These are phyloP conservation scores for Bedellia somnulentella DNA, from an alignment of 2,888 invertebrate genomes.

Conservation along the genomic window DNA sequence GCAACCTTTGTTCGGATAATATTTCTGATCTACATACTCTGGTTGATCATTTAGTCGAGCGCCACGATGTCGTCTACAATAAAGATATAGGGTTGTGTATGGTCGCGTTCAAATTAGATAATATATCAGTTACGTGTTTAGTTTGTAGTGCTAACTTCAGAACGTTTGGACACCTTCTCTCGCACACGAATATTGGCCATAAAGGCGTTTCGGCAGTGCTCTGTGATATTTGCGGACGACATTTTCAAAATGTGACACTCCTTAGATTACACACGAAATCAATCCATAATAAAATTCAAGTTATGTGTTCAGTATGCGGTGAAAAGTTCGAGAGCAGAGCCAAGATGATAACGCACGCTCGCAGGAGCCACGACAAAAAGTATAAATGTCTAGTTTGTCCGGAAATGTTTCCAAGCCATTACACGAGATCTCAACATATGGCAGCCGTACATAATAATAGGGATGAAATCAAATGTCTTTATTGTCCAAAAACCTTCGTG, in stretches of 20 bases:
- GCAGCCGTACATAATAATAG: slow-evolving; percentile 34
- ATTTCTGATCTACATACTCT: slow-evolving; percentile 32
- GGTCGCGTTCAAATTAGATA: slow-evolving; percentile 41
- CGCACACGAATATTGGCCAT: slow-evolving; percentile 47
- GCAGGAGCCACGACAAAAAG: slow-evolving; percentile 45
- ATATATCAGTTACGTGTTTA: slow-evolving; percentile 31
- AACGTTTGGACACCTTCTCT: slow-evolving; percentile 38
- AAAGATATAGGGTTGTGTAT: slow-evolving; percentile 43
- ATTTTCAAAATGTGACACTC: slow-evolving; percentile 36
- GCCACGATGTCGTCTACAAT: slow-evolving; percentile 30
- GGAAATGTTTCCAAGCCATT: slow-evolving; percentile 35
- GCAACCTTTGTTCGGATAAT: slow-evolving; percentile 29
- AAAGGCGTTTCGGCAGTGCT: slow-evolving; percentile 41
- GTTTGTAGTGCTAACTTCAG: slow-evolving; percentile 37
- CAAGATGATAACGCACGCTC: slow-evolving; percentile 49
- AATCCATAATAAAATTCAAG: slow-evolving; percentile 32
- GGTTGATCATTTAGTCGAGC: slow-evolving; percentile 32
- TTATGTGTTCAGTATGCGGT: slow-evolving; percentile 39
- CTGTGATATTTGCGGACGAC: slow-evolving; percentile 44
- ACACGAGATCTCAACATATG: slow-evolving; percentile 42
- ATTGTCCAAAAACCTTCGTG: slow-evolving; percentile 46
- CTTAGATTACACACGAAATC: slow-evolving; percentile 33
- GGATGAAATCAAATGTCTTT: slow-evolving; percentile 39
- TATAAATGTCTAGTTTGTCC: slow-evolving; percentile 45
- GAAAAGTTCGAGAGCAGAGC: slow-evolving; percentile 49